Evolutionary conservation across 2,888 invertebrate genomes (phyloP), one percentile per base, ranked within the genome.

Genomic region (Drosophila siamana): DNA sequence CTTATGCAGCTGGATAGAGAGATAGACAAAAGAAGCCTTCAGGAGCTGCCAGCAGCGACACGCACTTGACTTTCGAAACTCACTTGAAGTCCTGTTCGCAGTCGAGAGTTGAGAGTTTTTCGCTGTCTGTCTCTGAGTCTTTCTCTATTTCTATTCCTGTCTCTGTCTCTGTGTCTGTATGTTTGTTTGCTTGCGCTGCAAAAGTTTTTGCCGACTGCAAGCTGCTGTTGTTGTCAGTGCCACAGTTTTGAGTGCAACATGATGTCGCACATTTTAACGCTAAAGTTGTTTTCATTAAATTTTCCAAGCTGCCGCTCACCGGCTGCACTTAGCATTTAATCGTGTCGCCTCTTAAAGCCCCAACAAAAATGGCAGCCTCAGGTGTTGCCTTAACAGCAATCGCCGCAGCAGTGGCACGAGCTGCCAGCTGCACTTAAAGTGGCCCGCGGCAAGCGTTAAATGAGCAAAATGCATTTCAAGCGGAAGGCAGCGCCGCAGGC

Each of bases 11-110:
- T 9, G n/a, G 52, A 40, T 11, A 24, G n/a, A 19, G 52, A 38
- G 54, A 54, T 60, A 69, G 50, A 55, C 16, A 52, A 26, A 61
- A 64, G 65, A 30, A 72, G 69, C 59, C 72, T 84, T 74, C 75
- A 67, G 66, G 60, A 75, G 69, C 78, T 84, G 81, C 69, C 76
- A 79, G 72, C 55, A 77, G 76, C 79, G 78, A 84, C 88, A 88
- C 80, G 86, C 80, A 89, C 88, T 84, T 88, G 84, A 86, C 86
- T 86, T 89, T 80, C 77, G 79, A 85, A 81, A 77, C 79, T 85
- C 87, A 84, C 85, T 85, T 73, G 64, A 88, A 85, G 81, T 83
- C 73, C 70, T 69, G 69, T 79, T 85, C 77, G 74, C 63, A 68
- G 72, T 65, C 68, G 38, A 44, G 44, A 67, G 68, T 67, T 67